Evolutionary conservation across 2,888 invertebrate genomes (phyloP), one percentile per base, ranked within the genome.

Genomic region (Drosophila demipolita): DNA sequence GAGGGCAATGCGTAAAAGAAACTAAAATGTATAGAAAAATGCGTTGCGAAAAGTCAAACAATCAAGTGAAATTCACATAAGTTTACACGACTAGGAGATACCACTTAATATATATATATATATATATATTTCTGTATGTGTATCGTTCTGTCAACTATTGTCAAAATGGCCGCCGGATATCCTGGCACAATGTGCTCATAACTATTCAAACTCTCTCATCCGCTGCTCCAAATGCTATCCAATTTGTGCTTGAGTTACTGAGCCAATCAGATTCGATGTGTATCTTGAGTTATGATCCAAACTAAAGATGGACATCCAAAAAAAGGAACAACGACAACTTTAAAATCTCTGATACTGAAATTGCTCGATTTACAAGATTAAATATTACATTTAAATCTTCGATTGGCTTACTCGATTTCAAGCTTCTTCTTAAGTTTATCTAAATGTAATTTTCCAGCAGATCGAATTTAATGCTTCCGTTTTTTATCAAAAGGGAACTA

Each of bases 141-240:
- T 36, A 15, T 6, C 6, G 15, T 0, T 6, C 20, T 42, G 45
- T 45, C 23, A 23, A 15, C 15, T 45, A 36, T 23, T n/a, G 12
- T 12, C 17, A 58, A 42, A 2, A 67, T 71, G 71, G 50, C 55
- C n/a, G 57, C 36, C 73, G 71, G 73, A 73, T 62, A 70, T 71
- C 73, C 73, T 66, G 57, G n/a, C 36, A 32, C 57, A 33, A 20
- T 23, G 32, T 15, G 29, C 54, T 36, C 32, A 23, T 38, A 15
- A 32, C 40, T 45, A 32, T 38, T 42, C 32, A 29, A 29, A 57
- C 40, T 57, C 42, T 29, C 36, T 9, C 33, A 15, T 12, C 36
- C 17, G 48, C 17, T 36, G 57, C 57, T 61, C 32, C 42, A 42
- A 33, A 49, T 64, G 45, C 45, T 45, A 23, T 4, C 4, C 15